These are phyloP conservation scores for Marcusenius ussheri DNA, from an alignment of 2,113 vertebrate genomes.

Conservation along the genomic window DNA sequence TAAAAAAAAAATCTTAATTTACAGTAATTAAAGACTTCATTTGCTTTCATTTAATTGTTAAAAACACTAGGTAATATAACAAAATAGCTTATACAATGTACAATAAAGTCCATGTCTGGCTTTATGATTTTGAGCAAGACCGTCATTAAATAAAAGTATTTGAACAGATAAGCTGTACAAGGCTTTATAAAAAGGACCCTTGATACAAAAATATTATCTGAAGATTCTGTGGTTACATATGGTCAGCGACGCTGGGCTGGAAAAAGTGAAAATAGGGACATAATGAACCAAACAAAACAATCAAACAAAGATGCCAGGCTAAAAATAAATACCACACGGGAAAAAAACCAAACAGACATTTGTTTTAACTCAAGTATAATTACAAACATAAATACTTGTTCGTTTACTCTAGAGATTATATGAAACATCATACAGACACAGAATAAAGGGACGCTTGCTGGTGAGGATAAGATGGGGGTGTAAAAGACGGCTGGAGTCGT, in stretches of 20 bases:
- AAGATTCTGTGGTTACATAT: conserved; percentile 22
- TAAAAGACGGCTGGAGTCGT: conserved; percentile 18
- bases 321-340: conserved; percentile 72
- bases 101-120: conserved; percentile 49
- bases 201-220: conserved; percentile 23
- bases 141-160: conserved; percentile 24
- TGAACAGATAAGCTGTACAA: conserved; percentile 37
- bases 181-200: conserved; percentile 48
- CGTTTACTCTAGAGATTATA: conserved; percentile 61
- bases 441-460: conserved; percentile 47
- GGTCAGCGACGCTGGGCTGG: not conserved
- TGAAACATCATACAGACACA: conserved; percentile 39
- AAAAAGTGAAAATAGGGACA: conserved; percentile 23
- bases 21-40: conserved; percentile 50
- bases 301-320: conserved; percentile 52
- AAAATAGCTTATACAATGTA: conserved; percentile 67
- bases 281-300: conserved; percentile 26
- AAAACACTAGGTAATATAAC: conserved; percentile 40
- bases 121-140: not conserved
- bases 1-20: conserved; percentile 39
- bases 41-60: conserved; percentile 39
- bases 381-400: conserved; percentile 70
- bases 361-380: conserved; percentile 59
- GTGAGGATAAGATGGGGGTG: conserved; percentile 35
- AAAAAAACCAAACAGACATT: conserved; percentile 54